Percentiles rank a stretch among this genome's conserved stretches.
phyloP scores from a whole-genome alignment of 64 coral and sea anemone genomes.

The Anthopleura sola region DNA sequence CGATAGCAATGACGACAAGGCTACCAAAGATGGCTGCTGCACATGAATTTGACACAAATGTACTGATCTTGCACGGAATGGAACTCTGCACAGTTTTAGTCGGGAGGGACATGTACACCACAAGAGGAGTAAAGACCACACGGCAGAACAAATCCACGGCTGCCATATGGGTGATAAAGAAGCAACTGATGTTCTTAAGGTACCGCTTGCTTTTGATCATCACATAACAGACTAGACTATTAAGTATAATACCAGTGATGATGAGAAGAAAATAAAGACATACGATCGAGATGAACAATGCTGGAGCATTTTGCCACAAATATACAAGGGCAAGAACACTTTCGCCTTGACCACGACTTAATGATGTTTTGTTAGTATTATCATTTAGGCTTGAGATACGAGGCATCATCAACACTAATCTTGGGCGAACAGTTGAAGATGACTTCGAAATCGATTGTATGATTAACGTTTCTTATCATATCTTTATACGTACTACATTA shows the following conservation, averaged over 20 bases:
- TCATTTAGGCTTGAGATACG: too few relatives aligned
- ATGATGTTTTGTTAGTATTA: too few relatives aligned
- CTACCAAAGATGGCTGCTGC: conserved; percentile 9
- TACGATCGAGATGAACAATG: background rate
- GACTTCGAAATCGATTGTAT: too few relatives aligned
- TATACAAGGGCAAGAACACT: background rate
- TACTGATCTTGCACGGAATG: background rate
- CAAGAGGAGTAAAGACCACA: background rate
- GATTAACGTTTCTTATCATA: too few relatives aligned
- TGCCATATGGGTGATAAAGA: conserved; percentile 57
- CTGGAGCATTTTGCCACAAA: background rate
- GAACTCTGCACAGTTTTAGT: background rate
- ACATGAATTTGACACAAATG: conserved; percentile 7
- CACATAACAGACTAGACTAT: conserved; percentile 30
- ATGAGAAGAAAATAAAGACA: background rate
- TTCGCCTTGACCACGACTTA: background rate
- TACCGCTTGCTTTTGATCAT: conserved; percentile 38
- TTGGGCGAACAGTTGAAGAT: too few relatives aligned
- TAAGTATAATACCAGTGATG: conserved; percentile 28
- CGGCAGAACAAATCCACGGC: conserved; percentile 18
- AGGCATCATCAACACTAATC: too few relatives aligned
- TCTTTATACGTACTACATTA: too few relatives aligned
- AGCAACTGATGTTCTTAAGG: conserved; percentile 28
- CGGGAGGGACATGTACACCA: background rate
- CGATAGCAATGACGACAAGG: conserved; percentile 20